Base-by-base conservation (phyloP, 2,888 invertebrate species). In the Alloscopus bannaensis region DNA sequence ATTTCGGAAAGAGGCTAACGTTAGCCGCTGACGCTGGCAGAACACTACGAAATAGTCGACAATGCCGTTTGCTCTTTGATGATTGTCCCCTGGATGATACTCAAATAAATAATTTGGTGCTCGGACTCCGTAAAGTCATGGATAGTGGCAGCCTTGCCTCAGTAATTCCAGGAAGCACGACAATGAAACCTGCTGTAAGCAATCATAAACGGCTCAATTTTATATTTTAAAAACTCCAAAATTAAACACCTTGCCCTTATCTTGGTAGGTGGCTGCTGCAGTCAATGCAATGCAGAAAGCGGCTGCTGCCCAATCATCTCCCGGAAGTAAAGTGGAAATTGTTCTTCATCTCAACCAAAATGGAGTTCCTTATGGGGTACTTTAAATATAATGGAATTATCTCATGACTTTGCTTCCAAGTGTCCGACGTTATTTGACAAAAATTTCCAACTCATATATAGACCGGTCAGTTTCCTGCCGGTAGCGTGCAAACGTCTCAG, bases 311-410 rank as follows among this genome's bases (percentile, higher is more conserved):
- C 52, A 50, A 40, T 42, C 70, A 28, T n/a, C 28, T 22, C 62
- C 70, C n/a, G 78, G 78, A 20, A 78, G 71, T 22, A 82, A 82
- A 80, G 81, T 82, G 29, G 81, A 82, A 68, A 82, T 82, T 60
- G 59, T 82, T 40, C 52, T 82, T 6, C 81, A 82, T 62, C 24
- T 82, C 13, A 82, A 82, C 59, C 78, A 78, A 66, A 71, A 78
- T 28, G 78, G 78, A 42, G n/a, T 71, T 22, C 78, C 78, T 3
- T 65, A 78, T 18, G 40, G 6, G 1, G 72, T 72, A 64, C 47
- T 42, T 47, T 47, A 18, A 11, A 47, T 18, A 47, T n/a, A 18
- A 40, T 40, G 57, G 24, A 57, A 57, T n/a, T n/a, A n/a, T n/a
- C n/a, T n/a, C n/a, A n/a, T n/a, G n/a, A n/a, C n/a, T n/a, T n/a